Evolutionary conservation across 2,888 invertebrate species (phyloP).

Genomic region (Stegophylla sp.): DNA sequence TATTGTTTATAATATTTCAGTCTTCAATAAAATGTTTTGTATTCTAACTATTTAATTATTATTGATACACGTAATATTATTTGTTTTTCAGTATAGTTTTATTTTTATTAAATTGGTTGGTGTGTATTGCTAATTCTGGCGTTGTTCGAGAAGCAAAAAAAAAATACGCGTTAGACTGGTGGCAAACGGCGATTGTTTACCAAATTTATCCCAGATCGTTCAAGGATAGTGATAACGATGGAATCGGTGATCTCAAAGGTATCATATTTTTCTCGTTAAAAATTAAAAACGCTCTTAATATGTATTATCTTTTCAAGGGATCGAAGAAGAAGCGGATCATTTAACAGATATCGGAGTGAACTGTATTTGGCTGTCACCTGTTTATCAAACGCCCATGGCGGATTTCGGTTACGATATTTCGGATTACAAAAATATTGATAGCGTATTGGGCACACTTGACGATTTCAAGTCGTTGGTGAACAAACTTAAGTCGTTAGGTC

Average conservation of each 20-base stretch:
- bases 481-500: conserved; percentile 65
- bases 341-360: conserved; percentile 70
- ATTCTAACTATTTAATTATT: too few relatives aligned
- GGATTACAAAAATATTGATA: conserved; percentile 69
- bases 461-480: conserved; percentile 68
- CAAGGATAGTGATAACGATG: conserved; percentile 82
- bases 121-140: accelerated
- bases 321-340: conserved; percentile 67
- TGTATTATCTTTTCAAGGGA: conserved; percentile 63
- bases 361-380: conserved; percentile 76
- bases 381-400: conserved; percentile 73
- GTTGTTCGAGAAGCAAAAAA: too few relatives aligned
- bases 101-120: too few relatives aligned
- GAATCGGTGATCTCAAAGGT: conserved; percentile 86
- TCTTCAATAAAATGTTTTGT: too few relatives aligned
- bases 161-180: conserved; percentile 73
- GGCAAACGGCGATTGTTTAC: conserved; percentile 81
- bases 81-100: conserved; percentile 1
- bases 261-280: conserved; percentile 57
- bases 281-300: background rate
- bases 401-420: conserved; percentile 75
- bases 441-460: conserved; percentile 69
- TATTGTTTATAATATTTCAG: too few relatives aligned
- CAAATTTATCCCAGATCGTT: conserved; percentile 87
- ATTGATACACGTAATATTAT: too few relatives aligned